Evolutionary conservation across 1,140 invertebrate species (phyloP), one percentile per base, ranked within the genome.

Genomic region (Drosophila persimilis): DNA sequence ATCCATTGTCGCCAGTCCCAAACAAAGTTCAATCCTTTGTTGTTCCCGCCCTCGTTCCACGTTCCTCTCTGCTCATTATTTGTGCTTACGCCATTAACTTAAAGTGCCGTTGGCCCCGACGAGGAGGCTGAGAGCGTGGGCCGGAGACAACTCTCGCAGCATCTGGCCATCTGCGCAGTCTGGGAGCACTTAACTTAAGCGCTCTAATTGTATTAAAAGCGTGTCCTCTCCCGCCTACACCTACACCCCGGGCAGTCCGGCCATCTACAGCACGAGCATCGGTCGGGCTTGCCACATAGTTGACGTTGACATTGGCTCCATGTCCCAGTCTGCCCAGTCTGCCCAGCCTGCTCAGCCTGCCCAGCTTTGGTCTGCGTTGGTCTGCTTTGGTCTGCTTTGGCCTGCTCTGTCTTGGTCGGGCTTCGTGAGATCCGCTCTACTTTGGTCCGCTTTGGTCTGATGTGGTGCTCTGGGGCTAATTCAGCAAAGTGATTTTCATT

Each of bases 151-250:
- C 31, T 7, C 35, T 53, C 44, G 22, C 58, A 58, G 52, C 66
- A 65, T 73, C 71, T 66, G 72, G 71, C 71, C 74, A 57, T 65
- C 56, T 72, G 58, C 54, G 64, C 67, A 70, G 69, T 79, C 70
- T 71, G 64, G 70, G 74, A 84, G 83, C 70, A 88, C 81, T 86
- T 88, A 78, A 77, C 69, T 88, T 75, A 88, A 86, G 81, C 83
- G 78, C 80, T 81, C 74, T 86, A 86, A 86, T 86, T 86, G 83
- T 83, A 83, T 86, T 88, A 88, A 81, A 75, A 81, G 83, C 71
- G 74, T 86, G 74, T 88, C 83, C 77, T 77, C 55, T 47, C 39
- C 73, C 60, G 56, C 61, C 59, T 65, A 50, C 35, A 26, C 24
- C 24, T 5, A 26, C 24, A 35, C 13, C 43, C 35, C n/a, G 17